Evolutionary conservation across 2,797 vertebrate species (phyloP).

Genomic region (Periophthalmus magnuspinnatus): DNA sequence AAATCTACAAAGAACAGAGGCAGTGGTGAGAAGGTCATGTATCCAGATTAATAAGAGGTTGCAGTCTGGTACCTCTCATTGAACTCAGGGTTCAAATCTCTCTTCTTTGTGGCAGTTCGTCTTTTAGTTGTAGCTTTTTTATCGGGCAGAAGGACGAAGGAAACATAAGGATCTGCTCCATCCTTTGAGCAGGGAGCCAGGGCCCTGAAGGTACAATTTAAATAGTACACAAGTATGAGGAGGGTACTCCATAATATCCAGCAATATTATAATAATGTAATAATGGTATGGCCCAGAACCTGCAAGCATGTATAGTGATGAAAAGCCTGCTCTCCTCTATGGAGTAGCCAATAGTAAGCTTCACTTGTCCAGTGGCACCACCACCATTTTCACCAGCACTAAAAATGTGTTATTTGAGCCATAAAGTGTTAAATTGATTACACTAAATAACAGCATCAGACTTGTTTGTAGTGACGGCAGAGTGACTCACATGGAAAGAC

Average conservation of each 20-base stretch:
- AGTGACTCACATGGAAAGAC: constrained; percentile 63
- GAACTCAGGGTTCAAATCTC: constrained; percentile 87
- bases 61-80: constrained; percentile 80
- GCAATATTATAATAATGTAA: neutral
- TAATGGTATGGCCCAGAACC: constrained; percentile 56
- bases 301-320: constrained; percentile 85
- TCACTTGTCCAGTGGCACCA: constrained; percentile 75
- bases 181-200: constrained; percentile 82
- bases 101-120: constrained; percentile 87
- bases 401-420: constrained; percentile 2
- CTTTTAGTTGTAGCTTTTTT: constrained; percentile 87
- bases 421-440: neutral
- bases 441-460: neutral
- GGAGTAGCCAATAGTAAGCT: constrained; percentile 83
- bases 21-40: neutral
- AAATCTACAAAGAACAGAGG: constrained; percentile 74
- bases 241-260: neutral
- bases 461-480: constrained; percentile 1
- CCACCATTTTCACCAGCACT: constrained; percentile 51
- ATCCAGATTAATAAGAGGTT: neutral
- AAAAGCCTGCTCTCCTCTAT: constrained; percentile 81
- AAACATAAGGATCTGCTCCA: constrained; percentile 86
- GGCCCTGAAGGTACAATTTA: constrained; percentile 64
- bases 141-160: constrained; percentile 88
- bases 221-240: neutral